phyloP scores from a whole-genome alignment of 2,113 vertebrate species.

The Caranx ignobilis region DNA sequence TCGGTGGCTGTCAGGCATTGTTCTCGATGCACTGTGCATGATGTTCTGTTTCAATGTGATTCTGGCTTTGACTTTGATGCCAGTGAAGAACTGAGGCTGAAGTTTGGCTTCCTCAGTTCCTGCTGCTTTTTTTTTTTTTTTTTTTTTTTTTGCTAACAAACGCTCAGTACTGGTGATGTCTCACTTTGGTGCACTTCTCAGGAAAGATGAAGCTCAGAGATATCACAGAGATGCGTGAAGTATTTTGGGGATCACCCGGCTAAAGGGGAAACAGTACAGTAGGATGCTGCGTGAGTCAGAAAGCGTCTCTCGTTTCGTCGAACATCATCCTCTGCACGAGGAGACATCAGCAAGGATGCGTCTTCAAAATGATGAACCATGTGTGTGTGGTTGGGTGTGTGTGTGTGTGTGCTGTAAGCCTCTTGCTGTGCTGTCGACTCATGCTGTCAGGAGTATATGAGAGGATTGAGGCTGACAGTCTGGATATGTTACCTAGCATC shows the following conservation, averaged over 20 bases:
- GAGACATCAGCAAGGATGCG: conserved; percentile 29
- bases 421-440: conserved; percentile 17
- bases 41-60: conserved; percentile 38
- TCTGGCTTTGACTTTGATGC: conserved; percentile 46
- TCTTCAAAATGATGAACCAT: conserved; percentile 11
- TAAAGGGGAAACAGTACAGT: conserved; percentile 33
- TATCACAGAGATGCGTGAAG: conserved; percentile 31
- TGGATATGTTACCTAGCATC: conserved; percentile 37
- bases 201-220: conserved; percentile 40
- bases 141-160: conserved; percentile 22
- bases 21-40: conserved; percentile 29
- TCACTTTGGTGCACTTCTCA: conserved; percentile 28
- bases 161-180: background rate
- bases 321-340: conserved; percentile 37
- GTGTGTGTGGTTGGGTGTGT: conserved; percentile 14
- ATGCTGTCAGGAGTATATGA: conserved; percentile 35
- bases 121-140: background rate
- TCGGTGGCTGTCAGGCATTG: conserved; percentile 45
- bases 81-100: conserved; percentile 43
- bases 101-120: conserved; percentile 25
- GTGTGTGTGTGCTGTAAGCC: conserved; percentile 9
- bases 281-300: conserved; percentile 40
- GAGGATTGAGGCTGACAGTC: conserved; percentile 43
- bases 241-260: conserved; percentile 60
- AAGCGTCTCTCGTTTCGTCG: conserved; percentile 20